Conservation (phyloP, 2,888 invertebrate genomes). For the Yponomeuta sedellus region DNA sequence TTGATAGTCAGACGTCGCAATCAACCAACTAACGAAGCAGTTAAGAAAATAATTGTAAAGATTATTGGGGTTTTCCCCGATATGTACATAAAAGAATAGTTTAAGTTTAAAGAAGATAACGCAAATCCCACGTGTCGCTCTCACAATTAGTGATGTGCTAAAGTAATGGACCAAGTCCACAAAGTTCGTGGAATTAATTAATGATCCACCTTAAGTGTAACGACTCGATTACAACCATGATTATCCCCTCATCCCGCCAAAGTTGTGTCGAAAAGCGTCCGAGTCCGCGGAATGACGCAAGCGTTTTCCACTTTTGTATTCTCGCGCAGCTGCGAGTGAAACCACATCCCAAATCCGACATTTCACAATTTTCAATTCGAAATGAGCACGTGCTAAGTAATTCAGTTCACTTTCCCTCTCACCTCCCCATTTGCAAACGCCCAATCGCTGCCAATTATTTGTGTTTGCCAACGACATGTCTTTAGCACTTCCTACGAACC, state of each 20-base stretch:
- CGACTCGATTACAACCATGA: neutral
- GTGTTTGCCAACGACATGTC: slow-evolving; percentile 8
- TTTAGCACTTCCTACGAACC: neutral
- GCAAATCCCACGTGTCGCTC: no score
- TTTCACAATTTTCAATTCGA: slow-evolving; percentile 45
- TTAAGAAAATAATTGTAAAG: no score
- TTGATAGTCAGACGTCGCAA: no score
- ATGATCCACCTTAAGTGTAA: no score
- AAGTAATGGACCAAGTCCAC: no score
- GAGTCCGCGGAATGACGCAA: neutral
- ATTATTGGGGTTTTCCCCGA: no score
- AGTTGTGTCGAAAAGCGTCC: neutral
- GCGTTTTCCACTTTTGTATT: slow-evolving; percentile 1
- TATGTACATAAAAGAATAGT: no score
- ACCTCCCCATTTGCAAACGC: slow-evolving; percentile 40
- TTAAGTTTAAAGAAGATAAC: no score
- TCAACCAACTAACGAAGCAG: no score
- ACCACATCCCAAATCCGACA: slow-evolving; percentile 43
- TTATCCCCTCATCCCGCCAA: neutral
- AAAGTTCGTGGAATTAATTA: no score
- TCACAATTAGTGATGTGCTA: no score
- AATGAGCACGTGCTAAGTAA: slow-evolving; percentile 49
- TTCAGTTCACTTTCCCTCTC: slow-evolving; percentile 48
- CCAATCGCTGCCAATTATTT: slow-evolving; percentile 34
- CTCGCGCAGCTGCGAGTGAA: slow-evolving; percentile 31